Percentiles rank a stretch among this genome's conserved stretches.
Evolutionary conservation across 1,140 invertebrate species (phyloP).

Genomic region (Leptinotarsa undecemlineata): DNA sequence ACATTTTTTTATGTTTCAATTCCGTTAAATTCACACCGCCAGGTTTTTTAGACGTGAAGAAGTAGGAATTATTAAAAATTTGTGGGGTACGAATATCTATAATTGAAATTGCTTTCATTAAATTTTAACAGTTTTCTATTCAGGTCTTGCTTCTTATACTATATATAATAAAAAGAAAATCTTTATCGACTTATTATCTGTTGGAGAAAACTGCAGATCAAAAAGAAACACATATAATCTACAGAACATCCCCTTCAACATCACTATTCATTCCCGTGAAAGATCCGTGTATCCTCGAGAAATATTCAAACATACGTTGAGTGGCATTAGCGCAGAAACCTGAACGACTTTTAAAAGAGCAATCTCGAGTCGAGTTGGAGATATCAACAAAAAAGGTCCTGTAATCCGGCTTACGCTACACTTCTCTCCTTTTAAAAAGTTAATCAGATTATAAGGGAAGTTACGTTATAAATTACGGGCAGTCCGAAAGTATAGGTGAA

Average conservation of each 20-base stretch:
- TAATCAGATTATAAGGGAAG: constrained; percentile 10
- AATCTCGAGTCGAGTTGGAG: neutral
- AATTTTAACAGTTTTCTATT: too few species aligned
- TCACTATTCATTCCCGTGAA: neutral
- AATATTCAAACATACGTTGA: constrained; percentile 6
- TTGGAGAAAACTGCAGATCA: neutral
- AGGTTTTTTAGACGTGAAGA: too few species aligned
- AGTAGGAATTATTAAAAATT: too few species aligned
- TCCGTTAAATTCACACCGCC: too few species aligned
- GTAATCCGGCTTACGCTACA: constrained; percentile 19
- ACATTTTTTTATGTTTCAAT: too few species aligned
- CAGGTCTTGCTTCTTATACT: too few species aligned
- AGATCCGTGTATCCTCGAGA: neutral
- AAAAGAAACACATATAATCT: neutral
- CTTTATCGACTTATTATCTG: too few species aligned
- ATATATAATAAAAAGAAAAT: too few species aligned
- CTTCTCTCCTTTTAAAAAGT: neutral
- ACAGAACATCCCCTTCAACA: neutral
- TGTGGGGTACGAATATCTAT: too few species aligned
- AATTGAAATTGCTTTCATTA: too few species aligned
- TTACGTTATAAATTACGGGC: constrained; percentile 10
- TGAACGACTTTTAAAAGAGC: neutral
- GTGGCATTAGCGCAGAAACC: neutral
- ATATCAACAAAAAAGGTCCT: constrained; percentile 7
- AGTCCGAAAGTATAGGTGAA: constrained; percentile 2